phyloP scores from a whole-genome alignment of 1,140 invertebrate genomes.

The Coenobita brevimanus region DNA sequence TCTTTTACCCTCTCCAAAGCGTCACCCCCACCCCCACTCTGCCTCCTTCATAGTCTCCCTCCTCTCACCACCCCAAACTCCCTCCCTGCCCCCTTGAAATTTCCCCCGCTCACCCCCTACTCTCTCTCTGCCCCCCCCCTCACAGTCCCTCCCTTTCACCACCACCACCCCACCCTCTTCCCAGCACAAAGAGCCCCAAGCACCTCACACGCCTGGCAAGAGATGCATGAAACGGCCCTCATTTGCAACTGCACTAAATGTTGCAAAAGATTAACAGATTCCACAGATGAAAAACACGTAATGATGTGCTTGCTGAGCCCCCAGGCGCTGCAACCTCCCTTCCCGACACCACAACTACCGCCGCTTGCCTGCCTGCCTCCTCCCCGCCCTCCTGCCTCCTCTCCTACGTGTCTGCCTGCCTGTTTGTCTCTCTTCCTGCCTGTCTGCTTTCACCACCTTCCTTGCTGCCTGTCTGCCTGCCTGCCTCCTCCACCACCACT shows the following conservation, averaged over 20 bases:
- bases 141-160: neutral
- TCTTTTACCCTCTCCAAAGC: too few relatives aligned
- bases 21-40: neutral
- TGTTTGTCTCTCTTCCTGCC: too few relatives aligned
- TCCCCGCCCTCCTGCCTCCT: too few relatives aligned
- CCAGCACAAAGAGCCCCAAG: neutral
- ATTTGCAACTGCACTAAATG: constrained; percentile 21
- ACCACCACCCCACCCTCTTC: neutral
- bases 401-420: too few relatives aligned
- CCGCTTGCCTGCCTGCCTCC: too few relatives aligned
- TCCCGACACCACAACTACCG: neutral
- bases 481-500: too few relatives aligned
- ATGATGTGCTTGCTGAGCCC: constrained; percentile 14
- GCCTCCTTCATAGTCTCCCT: neutral
- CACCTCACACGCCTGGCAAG: neutral
- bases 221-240: constrained; percentile 4
- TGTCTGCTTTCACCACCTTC: too few relatives aligned
- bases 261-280: constrained; percentile 22
- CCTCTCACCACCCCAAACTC: neutral
- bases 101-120: neutral
- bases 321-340: neutral
- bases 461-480: too few relatives aligned
- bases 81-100: neutral
- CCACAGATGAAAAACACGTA: constrained; percentile 32
- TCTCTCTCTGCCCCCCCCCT: neutral